Conservation (phyloP, 2,888 invertebrate species). For the Hybos culiciformis region DNA sequence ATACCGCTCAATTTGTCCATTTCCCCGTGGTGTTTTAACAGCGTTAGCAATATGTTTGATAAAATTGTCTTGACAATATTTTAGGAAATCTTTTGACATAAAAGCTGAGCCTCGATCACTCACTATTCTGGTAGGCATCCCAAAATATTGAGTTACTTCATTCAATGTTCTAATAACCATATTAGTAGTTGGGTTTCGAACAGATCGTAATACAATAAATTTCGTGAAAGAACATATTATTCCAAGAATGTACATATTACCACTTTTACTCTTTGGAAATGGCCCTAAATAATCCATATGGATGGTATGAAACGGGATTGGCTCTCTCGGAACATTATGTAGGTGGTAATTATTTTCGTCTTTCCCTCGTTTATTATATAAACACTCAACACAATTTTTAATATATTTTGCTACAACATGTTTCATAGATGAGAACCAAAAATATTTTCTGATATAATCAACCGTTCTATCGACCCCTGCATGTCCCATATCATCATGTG, state of each 20-base stretch:
- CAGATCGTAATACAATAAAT: constrained; percentile 13
- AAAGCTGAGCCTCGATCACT: constrained; percentile 20
- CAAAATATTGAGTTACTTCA: constrained; percentile 16
- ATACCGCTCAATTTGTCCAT: constrained; percentile 16
- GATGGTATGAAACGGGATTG: constrained; percentile 13
- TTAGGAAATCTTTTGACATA: constrained; percentile 15
- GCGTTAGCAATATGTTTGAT: constrained; percentile 18
- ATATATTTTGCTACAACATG: constrained; percentile 20
- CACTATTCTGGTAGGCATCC: constrained; percentile 17
- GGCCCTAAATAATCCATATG: constrained; percentile 13
- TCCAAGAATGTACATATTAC: constrained; percentile 10
- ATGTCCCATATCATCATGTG: constrained; percentile 11
- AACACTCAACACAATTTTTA: constrained; percentile 26
- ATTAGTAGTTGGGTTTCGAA: constrained; percentile 11
- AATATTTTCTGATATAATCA: constrained; percentile 15
- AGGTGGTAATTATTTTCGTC: constrained; percentile 14
- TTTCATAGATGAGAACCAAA: constrained; percentile 25
- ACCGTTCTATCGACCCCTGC: constrained; percentile 6
- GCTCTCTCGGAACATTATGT: constrained; percentile 15
- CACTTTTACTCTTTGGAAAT: constrained; percentile 8
- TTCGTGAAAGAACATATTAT: constrained; percentile 13
- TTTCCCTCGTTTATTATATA: constrained; percentile 22
- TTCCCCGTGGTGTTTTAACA: constrained; percentile 15
- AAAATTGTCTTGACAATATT: constrained; percentile 13
- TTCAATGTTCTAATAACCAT: constrained; percentile 11